Conservation (phyloP, 1,140 invertebrate genomes). For the Spodoptera litura region DNA sequence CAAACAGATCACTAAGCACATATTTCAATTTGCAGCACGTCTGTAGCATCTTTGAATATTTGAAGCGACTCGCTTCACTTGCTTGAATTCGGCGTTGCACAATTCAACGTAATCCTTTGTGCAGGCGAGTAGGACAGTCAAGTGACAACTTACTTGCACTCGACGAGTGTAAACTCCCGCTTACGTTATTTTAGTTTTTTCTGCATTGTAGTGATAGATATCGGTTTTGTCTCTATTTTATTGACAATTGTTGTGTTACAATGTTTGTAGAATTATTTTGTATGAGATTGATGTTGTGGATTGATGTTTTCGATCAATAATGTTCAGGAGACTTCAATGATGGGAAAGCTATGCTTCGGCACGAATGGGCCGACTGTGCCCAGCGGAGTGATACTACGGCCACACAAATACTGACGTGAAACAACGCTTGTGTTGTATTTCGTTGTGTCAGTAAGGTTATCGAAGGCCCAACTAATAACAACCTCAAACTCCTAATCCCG, state of each 20-base stretch:
- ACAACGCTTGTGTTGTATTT: too few species aligned
- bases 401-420: too few species aligned
- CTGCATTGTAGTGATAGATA: neutral
- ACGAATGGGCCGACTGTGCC: too few species aligned
- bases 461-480: too few species aligned
- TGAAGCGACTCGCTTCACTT: neutral
- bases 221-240: slow-evolving; percentile 11
- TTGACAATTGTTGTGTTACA: neutral
- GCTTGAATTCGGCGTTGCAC: slow-evolving; percentile 2
- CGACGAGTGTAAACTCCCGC: neutral
- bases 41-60: neutral
- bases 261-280: too few species aligned
- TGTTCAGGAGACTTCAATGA: too few species aligned
- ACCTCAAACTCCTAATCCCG: too few species aligned
- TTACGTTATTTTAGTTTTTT: slow-evolving; percentile 20
- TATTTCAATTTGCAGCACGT: neutral
- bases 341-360: too few species aligned
- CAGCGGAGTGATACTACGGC: too few species aligned
- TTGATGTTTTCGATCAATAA: too few species aligned
- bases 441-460: too few species aligned
- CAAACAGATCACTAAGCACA: neutral
- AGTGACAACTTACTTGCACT: slow-evolving; percentile 34
- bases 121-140: neutral
- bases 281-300: too few species aligned
- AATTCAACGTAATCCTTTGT: neutral